Evolutionary conservation across 2,797 vertebrate genomes (phyloP), one percentile per base, ranked within the genome.

Genomic region (Sus cebifrons): DNA sequence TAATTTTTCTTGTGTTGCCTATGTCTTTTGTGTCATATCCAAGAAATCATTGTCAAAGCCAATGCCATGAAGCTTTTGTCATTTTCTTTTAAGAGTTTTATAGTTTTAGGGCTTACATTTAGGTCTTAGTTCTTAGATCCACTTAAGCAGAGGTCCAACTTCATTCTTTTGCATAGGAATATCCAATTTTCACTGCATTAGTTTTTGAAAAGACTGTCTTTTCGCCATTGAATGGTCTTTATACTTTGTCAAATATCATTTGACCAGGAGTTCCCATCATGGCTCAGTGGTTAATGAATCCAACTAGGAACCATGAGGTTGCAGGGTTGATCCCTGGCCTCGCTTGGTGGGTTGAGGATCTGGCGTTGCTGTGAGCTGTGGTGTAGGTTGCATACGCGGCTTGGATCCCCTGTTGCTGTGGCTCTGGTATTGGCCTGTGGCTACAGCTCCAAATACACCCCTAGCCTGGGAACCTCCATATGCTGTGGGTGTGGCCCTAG

Each of bases 161-260:
- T 60, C 27, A 32, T 78, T 86, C 7, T 85, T 78, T 44, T 27
- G 2, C 82, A 36, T 70, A 7, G 60, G 64, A 29, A 78, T 77
- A 70, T 68, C 73, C 52, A 60, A 52, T 92, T 86, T 86, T 78
- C 36, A 36, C 21, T 60, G 52, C 84, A 70, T 23, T 4, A 21
- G 32, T 92, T 92, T 62, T 92, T 86, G 52, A 60, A 78, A 78
- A 92, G 54, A 92, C 52, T 52, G 0, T 68, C 77, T 60, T 68
- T 49, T 70, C 64, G 21, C 52, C 54, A 21, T 23, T 93, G 73
- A 86, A 40, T 60, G 29, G 21, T 70, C 27, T 86, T 49, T 54
- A 29, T 11, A 52, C 74, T 29, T 93, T 52, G 54, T 86, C 36
- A 60, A 70, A 67, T 36, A 36, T 36, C 36, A 36, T 36, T 36